Evolutionary conservation across 2,113 vertebrate genomes (phyloP), one percentile per base, ranked within the genome.

Genomic region (Caranx ignobilis): DNA sequence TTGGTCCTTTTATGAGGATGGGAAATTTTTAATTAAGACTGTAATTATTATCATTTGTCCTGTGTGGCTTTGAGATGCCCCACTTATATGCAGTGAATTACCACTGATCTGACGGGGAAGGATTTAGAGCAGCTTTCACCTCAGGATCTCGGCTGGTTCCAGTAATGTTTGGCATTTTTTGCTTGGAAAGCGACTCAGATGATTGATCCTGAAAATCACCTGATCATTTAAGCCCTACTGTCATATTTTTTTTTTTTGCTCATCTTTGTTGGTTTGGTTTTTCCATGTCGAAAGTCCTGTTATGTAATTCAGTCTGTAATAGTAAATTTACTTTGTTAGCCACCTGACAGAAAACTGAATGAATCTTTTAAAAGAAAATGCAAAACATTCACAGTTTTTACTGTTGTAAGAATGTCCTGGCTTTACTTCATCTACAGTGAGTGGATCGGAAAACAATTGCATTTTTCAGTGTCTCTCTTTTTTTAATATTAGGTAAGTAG

Each of bases 31-130:
- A 81, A 86, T 89, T 85, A 91, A 85, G 12, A 5, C 3, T 62
- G 48, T 77, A 81, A 88, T 88, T 87, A 87, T 82, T 80, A 71
- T 79, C 79, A 67, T 81, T 71, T 65, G 65, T 84, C 66, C 81
- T 65, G 50, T 73, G 84, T 64, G 82, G 74, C 60, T 87, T 82
- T 63, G 66, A 32, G 11, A 15, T 11, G 57, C 78, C 43, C 19
- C 12, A 18, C 69, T 84, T 70, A 74, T 66, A 63, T 79, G 70
- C 77, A 57, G 75, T 89, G 67, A 89, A 76, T 85, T 74, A 63
- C 75, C 0, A 16, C 56, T 56, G 63, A 75, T 79, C 71, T 85
- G 85, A 81, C 64, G 52, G 71, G 45, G 18, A 48, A 84, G 69
- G 81, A 72, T 77, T 75, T 73, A 73, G 65, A 68, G 55, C 48